Conservation (phyloP, 2,888 invertebrate species). For the Serrognathus titanus region DNA sequence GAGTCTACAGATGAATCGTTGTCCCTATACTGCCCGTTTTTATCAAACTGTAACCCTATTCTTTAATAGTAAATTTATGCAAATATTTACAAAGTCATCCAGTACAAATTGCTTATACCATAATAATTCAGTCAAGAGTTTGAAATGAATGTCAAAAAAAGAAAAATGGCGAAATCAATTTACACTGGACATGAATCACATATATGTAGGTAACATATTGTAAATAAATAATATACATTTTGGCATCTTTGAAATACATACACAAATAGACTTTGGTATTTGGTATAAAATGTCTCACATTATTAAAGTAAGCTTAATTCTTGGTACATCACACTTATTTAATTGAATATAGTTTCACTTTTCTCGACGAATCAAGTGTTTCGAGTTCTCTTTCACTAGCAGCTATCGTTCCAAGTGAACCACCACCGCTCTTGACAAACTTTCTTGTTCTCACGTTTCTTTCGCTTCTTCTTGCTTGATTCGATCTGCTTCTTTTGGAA, state of each 20-base stretch:
- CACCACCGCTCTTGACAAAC: constrained; percentile 43
- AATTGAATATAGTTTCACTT: constrained; percentile 46
- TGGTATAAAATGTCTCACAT: constrained; percentile 53
- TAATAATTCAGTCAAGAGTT: constrained; percentile 43
- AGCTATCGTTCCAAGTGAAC: constrained; percentile 49
- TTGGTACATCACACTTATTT: constrained; percentile 51
- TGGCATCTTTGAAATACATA: constrained; percentile 61
- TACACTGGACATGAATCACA: constrained; percentile 46
- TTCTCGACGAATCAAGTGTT: constrained; percentile 12
- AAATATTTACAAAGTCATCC: constrained; percentile 37
- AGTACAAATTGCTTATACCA: constrained; percentile 29
- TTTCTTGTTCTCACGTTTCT: constrained; percentile 59
- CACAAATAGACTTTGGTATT: constrained; percentile 65
- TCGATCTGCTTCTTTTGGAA: constrained; percentile 79
- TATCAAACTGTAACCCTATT: constrained; percentile 4
- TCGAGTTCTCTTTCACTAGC: constrained; percentile 38
- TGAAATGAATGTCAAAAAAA: constrained; percentile 20
- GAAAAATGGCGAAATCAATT: constrained; percentile 7
- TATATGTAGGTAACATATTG: constrained; percentile 50
- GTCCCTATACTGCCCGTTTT: constrained; percentile 18
- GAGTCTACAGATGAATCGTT: constrained; percentile 22
- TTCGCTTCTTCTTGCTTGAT: constrained; percentile 67
- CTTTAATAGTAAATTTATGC: constrained; percentile 27
- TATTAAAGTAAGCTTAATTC: constrained; percentile 40
- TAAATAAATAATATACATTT: constrained; percentile 53